Conservation (phyloP, 2,888 invertebrate genomes). For the Patella ulyssiponensis region DNA sequence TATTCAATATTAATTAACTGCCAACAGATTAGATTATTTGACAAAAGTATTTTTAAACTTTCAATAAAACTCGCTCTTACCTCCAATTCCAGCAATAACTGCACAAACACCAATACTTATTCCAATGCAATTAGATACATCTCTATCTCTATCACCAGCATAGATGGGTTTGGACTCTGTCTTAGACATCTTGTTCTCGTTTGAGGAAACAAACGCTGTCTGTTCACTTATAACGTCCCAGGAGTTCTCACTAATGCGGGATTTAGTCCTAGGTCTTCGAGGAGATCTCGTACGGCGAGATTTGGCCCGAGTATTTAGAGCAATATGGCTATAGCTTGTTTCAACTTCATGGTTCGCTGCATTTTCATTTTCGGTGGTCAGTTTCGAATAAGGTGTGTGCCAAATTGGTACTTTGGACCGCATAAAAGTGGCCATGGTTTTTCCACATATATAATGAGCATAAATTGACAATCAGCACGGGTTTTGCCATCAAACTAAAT, state of each 20-base stretch:
- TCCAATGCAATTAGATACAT: background rate
- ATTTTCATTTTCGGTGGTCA: constrained; percentile 2
- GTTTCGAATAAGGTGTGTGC: background rate
- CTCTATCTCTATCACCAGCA: constrained; percentile 1
- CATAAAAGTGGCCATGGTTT: background rate
- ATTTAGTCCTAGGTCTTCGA: background rate
- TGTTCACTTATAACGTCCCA: too few relatives aligned
- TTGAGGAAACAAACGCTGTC: too few relatives aligned
- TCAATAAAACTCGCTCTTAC: background rate
- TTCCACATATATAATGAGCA: background rate
- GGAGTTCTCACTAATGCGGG: background rate
- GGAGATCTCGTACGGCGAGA: background rate
- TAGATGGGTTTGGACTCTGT: background rate
- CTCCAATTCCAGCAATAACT: background rate
- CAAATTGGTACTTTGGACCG: background rate
- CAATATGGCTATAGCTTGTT: background rate
- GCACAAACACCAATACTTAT: constrained; percentile 5
- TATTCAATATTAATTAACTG: too few relatives aligned
- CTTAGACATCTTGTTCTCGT: background rate
- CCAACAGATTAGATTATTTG: too few relatives aligned
- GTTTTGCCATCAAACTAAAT: too few relatives aligned
- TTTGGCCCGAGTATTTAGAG: background rate
- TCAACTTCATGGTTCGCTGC: background rate
- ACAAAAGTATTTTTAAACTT: too few relatives aligned
- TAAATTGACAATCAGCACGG: too few relatives aligned